Conservation (phyloP, 2,888 invertebrate species). For the Poecilus cupreus region DNA sequence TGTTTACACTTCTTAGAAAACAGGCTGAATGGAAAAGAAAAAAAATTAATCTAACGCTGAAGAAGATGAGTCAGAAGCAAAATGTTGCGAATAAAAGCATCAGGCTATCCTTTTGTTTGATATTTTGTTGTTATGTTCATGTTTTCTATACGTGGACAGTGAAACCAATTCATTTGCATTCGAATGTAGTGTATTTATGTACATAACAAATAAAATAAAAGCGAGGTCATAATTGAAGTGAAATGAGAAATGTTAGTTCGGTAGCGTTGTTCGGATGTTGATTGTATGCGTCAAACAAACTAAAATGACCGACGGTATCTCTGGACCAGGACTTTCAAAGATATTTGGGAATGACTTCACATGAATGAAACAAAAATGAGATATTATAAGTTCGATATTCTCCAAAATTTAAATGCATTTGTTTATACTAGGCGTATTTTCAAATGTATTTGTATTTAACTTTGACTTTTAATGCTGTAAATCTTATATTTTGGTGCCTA, state of each 20-base stretch:
- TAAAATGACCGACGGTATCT: background rate
- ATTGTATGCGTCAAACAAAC: slow-evolving; percentile 3
- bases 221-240: background rate
- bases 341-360: background rate
- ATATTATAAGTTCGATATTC: too few species aligned
- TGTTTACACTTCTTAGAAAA: background rate
- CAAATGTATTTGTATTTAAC: too few species aligned
- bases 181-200: background rate
- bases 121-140: background rate
- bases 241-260: background rate
- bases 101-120: background rate
- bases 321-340: background rate
- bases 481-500: too few species aligned
- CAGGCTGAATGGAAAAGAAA: background rate
- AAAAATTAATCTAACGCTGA: background rate
- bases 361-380: background rate
- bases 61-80: background rate
- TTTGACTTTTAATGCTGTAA: too few species aligned
- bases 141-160: background rate
- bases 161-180: background rate
- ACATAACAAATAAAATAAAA: background rate
- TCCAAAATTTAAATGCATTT: too few species aligned
- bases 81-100: background rate
- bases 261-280: background rate
- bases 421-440: too few species aligned